phyloP scores from a whole-genome alignment of 2,888 invertebrate species.

The Philhelius pedissequus region DNA sequence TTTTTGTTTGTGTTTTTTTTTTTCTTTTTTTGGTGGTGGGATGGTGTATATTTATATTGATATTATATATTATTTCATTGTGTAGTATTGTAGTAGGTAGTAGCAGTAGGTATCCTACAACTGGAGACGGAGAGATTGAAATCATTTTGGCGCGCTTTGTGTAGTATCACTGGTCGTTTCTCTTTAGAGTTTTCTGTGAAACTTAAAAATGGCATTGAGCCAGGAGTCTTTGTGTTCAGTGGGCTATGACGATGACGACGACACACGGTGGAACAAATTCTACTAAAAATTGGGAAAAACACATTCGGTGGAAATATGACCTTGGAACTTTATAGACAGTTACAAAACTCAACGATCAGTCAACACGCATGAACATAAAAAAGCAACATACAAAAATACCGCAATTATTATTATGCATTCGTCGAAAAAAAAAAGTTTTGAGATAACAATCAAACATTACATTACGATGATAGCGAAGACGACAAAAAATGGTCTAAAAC shows the following conservation, averaged over 20 bases:
- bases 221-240: slow-evolving; percentile 32
- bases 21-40: background rate
- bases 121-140: background rate
- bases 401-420: too few species aligned
- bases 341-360: background rate
- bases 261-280: background rate
- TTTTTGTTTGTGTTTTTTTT: slow-evolving; percentile 25
- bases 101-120: too few species aligned
- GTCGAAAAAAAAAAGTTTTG: too few species aligned
- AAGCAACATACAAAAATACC: too few species aligned
- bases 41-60: too few species aligned
- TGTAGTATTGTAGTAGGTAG: too few species aligned
- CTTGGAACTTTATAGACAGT: background rate
- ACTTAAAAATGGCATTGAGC: slow-evolving; percentile 63
- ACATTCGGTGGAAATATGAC: background rate
- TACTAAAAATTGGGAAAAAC: background rate
- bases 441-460: too few species aligned
- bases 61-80: too few species aligned
- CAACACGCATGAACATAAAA: too few species aligned
- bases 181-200: slow-evolving; percentile 5
- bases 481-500: too few species aligned
- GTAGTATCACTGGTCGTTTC: background rate
- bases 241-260: background rate
- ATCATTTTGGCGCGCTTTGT: slow-evolving; percentile 6
- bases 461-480: too few species aligned